Evolutionary conservation across 2,113 vertebrate genomes (phyloP).

Genomic region (Oceanodroma tethys): DNA sequence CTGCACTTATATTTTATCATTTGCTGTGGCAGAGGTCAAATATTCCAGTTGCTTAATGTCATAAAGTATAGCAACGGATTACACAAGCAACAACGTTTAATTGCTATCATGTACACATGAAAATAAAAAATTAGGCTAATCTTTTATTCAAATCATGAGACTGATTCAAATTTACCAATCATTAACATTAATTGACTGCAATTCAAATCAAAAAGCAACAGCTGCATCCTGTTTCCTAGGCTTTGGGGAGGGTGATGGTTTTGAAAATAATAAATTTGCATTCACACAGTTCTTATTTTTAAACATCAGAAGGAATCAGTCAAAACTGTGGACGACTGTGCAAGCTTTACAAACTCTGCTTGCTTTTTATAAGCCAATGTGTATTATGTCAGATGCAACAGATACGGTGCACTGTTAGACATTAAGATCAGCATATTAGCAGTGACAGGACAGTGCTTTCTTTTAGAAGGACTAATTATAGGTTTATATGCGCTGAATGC

Average conservation of each 20-base stretch:
- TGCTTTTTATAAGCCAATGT: neutral
- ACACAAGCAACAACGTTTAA: constrained; percentile 20
- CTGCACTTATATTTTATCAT: neutral
- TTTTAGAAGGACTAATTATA: neutral
- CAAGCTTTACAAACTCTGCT: neutral
- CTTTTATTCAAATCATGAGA: constrained; percentile 6
- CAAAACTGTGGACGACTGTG: neutral
- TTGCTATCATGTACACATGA: constrained; percentile 49
- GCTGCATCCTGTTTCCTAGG: constrained; percentile 37
- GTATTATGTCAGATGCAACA: neutral
- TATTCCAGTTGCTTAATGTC: constrained; percentile 1
- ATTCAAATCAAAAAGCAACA: constrained; percentile 23
- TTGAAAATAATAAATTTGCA: constrained; percentile 44
- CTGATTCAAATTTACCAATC: constrained; percentile 17
- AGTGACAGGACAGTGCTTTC: neutral
- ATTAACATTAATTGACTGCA: neutral
- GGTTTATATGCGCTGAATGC: neutral
- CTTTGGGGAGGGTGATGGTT: constrained; percentile 1
- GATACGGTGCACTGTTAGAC: neutral
- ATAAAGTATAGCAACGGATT: neutral
- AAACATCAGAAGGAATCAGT: constrained; percentile 38
- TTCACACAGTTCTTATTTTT: constrained; percentile 51
- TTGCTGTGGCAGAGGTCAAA: constrained; percentile 33
- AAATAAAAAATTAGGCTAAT: constrained; percentile 55
- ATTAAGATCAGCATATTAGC: neutral